Evolutionary conservation across 2,888 invertebrate genomes (phyloP), one percentile per base, ranked within the genome.

Genomic region (Acrobasis consociella): DNA sequence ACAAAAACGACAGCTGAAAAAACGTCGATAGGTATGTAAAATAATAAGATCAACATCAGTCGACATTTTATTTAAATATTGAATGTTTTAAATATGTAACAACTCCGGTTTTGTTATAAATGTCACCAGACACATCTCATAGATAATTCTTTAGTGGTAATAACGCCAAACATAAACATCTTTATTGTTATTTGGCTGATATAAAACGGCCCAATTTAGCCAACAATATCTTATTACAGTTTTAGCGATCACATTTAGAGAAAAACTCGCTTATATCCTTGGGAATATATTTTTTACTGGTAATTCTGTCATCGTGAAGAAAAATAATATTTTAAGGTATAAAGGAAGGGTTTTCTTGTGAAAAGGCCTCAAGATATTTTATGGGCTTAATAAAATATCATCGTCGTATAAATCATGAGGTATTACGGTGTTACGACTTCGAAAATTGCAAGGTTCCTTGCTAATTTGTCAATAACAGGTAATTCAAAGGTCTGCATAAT

Each of bases 361-460:
- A 76, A 76, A 70, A 73, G 75, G 73, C 76, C 75, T 77, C 70
- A 72, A 76, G 78, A 82, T 86, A 78, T 80, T 89, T 89, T 86
- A 89, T 86, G 72, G 77, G 76, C 70, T 74, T 84, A 81, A 86
- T 87, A 89, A 88, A 87, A 87, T 83, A 85, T 83, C 75, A 82
- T 82, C 76, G 78, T 72, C 69, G 66, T 75, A 87, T 89, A 88
- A 88, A 89, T 89, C 85, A 87, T 69, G 67, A 64, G 68, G 79
- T 78, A 80, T 82, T 83, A 80, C 72, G 70, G 76, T 74, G 77
- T 77, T 79, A 76, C 75, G 72, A 72, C 71, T 74, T 77, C 67
- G 75, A 72, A 82, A 85, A 84, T 83, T 83, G 77, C 73, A 70
- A 66, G 67, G 71, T 37, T 38, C 49, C 49, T 39, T 9, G 46